Conservation (phyloP, 2,888 invertebrate species). For the Mythimna albipuncta region DNA sequence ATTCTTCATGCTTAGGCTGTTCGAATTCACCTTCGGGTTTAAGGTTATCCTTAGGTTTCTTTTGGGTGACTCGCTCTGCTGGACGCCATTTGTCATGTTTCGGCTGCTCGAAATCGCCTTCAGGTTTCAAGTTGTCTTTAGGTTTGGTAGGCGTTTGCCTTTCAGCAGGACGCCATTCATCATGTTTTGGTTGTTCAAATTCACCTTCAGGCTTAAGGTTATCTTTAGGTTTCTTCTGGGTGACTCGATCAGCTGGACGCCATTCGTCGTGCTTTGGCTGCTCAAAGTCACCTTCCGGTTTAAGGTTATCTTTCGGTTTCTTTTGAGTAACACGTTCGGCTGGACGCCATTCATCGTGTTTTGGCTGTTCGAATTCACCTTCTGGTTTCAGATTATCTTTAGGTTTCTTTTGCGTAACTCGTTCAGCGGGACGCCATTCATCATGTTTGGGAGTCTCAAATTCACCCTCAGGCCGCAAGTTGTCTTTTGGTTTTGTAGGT, state of each 20-base stretch:
- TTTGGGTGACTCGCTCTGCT: constrained; percentile 29
- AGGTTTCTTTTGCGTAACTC: constrained; percentile 68
- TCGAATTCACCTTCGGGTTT: constrained; percentile 71
- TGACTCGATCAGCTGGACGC: constrained; percentile 76
- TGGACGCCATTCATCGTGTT: constrained; percentile 82
- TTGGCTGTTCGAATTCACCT: constrained; percentile 77
- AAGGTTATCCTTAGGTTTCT: constrained; percentile 43
- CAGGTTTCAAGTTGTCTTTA: constrained; percentile 30
- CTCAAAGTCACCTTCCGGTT: constrained; percentile 85
- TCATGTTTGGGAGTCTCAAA: constrained; percentile 80
- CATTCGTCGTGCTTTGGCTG: constrained; percentile 80
- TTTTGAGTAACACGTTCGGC: constrained; percentile 76
- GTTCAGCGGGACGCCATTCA: constrained; percentile 77
- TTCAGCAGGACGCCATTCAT: constrained; percentile 55
- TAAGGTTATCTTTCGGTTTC: constrained; percentile 67
- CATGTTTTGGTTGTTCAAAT: constrained; percentile 85
- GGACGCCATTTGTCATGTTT: constrained; percentile 44
- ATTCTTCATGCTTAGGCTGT: constrained; percentile 43
- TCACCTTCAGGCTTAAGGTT: constrained; percentile 91
- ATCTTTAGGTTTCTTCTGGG: constrained; percentile 74
- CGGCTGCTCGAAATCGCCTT: constrained; percentile 45
- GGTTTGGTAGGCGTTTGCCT: constrained; percentile 6
- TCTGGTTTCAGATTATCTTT: constrained; percentile 82
- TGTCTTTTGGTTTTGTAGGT: constrained; percentile 80
- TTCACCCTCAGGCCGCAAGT: constrained; percentile 81